These are phyloP conservation scores for Netelia virgata DNA, from an alignment of 2,888 invertebrate genomes.

Conservation along the genomic window DNA sequence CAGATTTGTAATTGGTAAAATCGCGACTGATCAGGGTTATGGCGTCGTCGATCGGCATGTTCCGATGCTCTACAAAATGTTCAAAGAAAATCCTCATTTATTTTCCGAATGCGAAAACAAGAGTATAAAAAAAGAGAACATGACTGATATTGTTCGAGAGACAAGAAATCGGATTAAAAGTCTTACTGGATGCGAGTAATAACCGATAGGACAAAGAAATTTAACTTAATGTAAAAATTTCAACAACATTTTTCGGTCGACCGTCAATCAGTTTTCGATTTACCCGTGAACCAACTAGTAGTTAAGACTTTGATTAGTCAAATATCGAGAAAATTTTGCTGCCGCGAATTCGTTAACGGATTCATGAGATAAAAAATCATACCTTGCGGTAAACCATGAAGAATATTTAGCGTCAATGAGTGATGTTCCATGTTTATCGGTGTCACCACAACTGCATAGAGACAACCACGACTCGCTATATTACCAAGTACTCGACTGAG, in stretches of 20 bases:
- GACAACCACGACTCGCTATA: constrained; percentile 94
- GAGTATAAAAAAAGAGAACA: constrained; percentile 14
- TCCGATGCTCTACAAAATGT: constrained; percentile 92
- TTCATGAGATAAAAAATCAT: constrained; percentile 69
- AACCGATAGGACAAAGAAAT: no score
- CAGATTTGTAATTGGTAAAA: constrained; percentile 88
- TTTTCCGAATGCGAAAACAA: neutral
- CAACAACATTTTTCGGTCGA: no score
- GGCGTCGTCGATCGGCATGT: constrained; percentile 98
- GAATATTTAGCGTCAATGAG: constrained; percentile 95
- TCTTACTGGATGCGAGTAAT: no score
- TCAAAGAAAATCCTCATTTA: constrained; percentile 10
- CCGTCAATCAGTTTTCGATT: no score
- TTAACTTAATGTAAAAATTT: no score
- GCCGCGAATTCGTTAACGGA: neutral
- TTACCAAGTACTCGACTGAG: constrained; percentile 93
- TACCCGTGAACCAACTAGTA: no score
- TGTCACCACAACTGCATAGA: constrained; percentile 95
- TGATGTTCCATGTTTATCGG: constrained; percentile 94
- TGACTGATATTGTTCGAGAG: neutral
- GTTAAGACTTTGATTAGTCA: no score
- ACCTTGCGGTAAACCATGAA: constrained; percentile 97
- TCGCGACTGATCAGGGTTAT: constrained; percentile 91
- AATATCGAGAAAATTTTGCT: neutral
- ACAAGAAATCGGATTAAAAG: neutral